A percentile compares a stretch with the other conserved stretches of the same genome.
phyloP scores from a whole-genome alignment of 1,140 invertebrate species.

The Hylaeus anthracinus region DNA sequence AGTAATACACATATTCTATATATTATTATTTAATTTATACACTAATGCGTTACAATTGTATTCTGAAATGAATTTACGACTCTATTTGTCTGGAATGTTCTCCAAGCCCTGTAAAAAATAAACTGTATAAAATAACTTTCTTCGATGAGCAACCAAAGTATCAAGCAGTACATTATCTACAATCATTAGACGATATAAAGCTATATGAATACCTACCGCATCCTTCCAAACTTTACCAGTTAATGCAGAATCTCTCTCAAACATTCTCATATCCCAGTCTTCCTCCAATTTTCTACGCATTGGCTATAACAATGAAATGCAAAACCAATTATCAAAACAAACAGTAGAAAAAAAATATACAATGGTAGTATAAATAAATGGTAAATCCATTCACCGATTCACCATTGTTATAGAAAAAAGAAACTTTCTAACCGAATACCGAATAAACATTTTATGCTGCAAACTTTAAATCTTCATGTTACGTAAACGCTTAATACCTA shows the following conservation, averaged over 20 bases:
- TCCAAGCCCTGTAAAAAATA: conserved; percentile 53
- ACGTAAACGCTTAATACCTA: background rate
- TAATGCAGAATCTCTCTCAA: background rate
- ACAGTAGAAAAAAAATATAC: background rate
- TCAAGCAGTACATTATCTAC: background rate
- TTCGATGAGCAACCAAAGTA: background rate
- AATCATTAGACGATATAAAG: background rate
- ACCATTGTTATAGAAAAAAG: no score
- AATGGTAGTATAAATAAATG: background rate
- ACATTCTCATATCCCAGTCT: background rate
- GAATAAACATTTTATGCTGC: background rate
- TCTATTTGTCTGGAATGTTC: conserved; percentile 55
- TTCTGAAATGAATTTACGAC: background rate
- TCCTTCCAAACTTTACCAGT: background rate
- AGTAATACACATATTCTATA: no score
- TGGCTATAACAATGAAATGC: conserved; percentile 6
- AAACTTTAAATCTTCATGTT: background rate
- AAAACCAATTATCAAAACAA: background rate
- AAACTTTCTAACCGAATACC: no score
- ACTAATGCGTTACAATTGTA: background rate
- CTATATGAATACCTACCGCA: no score
- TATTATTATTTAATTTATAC: background rate
- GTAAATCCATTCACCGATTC: no score
- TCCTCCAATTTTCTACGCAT: background rate
- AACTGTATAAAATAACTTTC: background rate